Evolutionary conservation across 37 sponge, comb jelly and placozoan genomes (phyloP).

Genomic region (Bolinopsis microptera): DNA sequence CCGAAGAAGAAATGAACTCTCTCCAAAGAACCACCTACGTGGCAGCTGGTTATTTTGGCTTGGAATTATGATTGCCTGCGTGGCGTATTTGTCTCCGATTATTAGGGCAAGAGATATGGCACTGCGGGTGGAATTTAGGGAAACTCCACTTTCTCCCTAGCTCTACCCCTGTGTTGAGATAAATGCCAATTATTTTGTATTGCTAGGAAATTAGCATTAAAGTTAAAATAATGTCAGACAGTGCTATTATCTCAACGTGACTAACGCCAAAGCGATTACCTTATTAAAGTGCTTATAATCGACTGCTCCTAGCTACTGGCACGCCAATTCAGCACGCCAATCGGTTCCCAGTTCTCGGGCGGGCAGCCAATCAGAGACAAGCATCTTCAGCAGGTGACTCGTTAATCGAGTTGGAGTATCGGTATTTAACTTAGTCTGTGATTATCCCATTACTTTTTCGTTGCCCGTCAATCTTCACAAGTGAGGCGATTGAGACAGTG

Average conservation of each 20-base stretch:
- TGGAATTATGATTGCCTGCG: too few species aligned
- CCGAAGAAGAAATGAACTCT: neutral
- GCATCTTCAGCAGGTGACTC: neutral
- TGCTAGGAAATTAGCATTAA: neutral
- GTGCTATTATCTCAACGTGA: neutral
- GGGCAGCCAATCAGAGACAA: neutral
- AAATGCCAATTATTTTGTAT: neutral
- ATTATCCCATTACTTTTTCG: neutral
- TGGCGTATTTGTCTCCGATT: neutral
- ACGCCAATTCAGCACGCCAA: neutral
- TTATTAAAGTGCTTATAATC: neutral
- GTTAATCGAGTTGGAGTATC: neutral
- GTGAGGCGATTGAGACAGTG: neutral
- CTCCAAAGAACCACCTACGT: neutral
- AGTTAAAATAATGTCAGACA: neutral
- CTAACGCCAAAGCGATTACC: neutral
- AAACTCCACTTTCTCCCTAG: neutral
- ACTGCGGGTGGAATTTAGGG: neutral
- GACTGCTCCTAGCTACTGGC: neutral
- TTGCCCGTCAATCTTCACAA: neutral
- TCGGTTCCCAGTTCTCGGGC: neutral
- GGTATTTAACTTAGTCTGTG: neutral
- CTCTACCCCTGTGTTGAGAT: neutral
- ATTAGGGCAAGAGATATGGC: neutral
- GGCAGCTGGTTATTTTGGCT: neutral